A percentile compares a stretch with the other conserved stretches of the same genome.
Conservation (phyloP, 2,113 vertebrate genomes). For the Peromyscus leucopus region DNA sequence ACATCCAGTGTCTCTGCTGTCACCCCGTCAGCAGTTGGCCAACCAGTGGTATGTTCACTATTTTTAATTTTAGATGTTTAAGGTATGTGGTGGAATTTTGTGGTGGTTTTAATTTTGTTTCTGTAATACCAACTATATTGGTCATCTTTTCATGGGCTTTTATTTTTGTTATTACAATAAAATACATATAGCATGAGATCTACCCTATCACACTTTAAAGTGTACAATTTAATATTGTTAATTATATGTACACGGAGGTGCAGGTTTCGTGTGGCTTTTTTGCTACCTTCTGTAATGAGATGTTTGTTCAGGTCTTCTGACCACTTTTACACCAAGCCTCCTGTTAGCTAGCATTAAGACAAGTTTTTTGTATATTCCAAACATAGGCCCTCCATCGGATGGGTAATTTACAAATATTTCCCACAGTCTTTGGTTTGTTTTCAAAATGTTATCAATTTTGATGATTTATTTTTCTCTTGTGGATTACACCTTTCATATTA, state of each 20-base stretch:
- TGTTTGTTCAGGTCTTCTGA: neutral
- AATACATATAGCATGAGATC: neutral
- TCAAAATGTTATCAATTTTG: neutral
- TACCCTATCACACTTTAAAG: neutral
- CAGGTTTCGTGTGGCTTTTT: neutral
- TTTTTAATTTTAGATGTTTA: conserved; percentile 41
- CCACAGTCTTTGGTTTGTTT: neutral
- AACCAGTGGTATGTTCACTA: neutral
- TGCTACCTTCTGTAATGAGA: neutral
- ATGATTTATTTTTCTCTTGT: neutral
- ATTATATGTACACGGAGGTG: neutral
- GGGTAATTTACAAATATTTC: neutral
- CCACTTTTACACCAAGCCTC: neutral
- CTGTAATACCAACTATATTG: neutral
- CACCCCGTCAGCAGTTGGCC: neutral
- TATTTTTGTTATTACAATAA: neutral
- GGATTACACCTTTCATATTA: neutral
- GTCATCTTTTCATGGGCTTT: conserved; percentile 15
- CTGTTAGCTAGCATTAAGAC: neutral
- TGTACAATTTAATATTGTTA: neutral
- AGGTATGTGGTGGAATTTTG: neutral
- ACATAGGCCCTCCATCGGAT: neutral
- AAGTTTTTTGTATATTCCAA: neutral
- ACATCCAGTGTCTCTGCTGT: neutral
- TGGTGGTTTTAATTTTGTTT: conserved; percentile 24